phyloP scores from a whole-genome alignment of 2,113 vertebrate genomes.

The Ciconia boyciana region DNA sequence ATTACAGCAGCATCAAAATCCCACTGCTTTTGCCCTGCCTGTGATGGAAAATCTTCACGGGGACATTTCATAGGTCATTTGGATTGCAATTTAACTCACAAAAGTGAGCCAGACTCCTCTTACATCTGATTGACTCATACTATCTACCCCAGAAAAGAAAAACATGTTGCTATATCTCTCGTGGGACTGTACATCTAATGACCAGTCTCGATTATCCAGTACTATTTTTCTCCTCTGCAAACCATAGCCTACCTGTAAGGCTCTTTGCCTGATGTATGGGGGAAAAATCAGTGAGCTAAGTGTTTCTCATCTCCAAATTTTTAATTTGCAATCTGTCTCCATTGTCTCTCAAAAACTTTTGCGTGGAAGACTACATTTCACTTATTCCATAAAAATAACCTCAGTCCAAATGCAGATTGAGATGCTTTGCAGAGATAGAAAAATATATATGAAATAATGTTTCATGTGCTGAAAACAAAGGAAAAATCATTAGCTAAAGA shows the following conservation, averaged over 20 bases:
- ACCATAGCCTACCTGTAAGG: background rate
- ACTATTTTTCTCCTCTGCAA: background rate
- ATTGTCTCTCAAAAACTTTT: background rate
- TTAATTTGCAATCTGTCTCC: background rate
- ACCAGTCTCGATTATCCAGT: background rate
- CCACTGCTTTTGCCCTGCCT: background rate
- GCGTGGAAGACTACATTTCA: background rate
- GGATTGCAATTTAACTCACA: background rate
- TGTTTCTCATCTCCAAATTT: background rate
- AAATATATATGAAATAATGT: background rate
- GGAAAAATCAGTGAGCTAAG: background rate
- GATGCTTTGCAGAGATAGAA: background rate
- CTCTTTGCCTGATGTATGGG: background rate
- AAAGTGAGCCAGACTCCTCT: background rate
- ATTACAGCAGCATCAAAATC: background rate
- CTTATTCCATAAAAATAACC: background rate
- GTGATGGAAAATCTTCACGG: background rate
- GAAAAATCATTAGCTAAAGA: background rate
- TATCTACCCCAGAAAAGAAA: background rate
- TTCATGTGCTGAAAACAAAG: background rate
- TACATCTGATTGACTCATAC: background rate
- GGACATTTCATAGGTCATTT: background rate
- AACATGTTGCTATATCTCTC: background rate
- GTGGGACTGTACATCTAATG: background rate
- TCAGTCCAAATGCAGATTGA: background rate